These are phyloP conservation scores for Alcis repandata DNA, from an alignment of 2,888 invertebrate species.

Conservation along the genomic window DNA sequence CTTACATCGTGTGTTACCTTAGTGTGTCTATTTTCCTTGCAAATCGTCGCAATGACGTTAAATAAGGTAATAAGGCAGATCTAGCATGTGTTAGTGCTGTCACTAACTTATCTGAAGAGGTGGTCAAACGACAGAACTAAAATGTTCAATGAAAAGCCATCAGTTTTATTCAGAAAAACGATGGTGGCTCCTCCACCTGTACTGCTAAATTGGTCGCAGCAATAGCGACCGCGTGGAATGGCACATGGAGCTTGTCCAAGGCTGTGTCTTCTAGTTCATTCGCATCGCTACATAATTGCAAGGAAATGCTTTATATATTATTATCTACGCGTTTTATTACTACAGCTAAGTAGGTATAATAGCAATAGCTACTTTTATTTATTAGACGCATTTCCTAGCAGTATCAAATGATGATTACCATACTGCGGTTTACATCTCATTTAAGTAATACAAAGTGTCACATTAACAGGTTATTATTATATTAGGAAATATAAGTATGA, in stretches of 20 bases:
- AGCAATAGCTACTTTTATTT: not conserved
- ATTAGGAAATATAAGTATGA: not conserved
- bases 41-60: conserved; percentile 37
- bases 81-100: conserved; percentile 12
- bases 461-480: not conserved
- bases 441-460: not conserved
- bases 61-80: conserved; percentile 31
- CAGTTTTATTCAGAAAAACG: not conserved
- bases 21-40: conserved; percentile 41
- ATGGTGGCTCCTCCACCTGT: not conserved
- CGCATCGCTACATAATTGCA: conserved; percentile 48
- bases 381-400: conserved; percentile 1
- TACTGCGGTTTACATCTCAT: not conserved
- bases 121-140: not conserved
- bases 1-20: conserved; percentile 26
- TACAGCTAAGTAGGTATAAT: not conserved
- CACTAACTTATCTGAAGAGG: not conserved
- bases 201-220: not conserved
- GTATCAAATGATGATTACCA: not conserved
- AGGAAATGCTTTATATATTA: conserved; percentile 1
- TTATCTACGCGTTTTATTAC: not conserved
- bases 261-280: conserved; percentile 57
- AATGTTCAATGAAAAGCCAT: not conserved
- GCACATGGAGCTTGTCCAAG: conserved; percentile 41
- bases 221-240: conserved; percentile 31